Evolutionary conservation across 2,888 invertebrate genomes (phyloP), one percentile per base, ranked within the genome.

Genomic region (Cerastis rubricosa): DNA sequence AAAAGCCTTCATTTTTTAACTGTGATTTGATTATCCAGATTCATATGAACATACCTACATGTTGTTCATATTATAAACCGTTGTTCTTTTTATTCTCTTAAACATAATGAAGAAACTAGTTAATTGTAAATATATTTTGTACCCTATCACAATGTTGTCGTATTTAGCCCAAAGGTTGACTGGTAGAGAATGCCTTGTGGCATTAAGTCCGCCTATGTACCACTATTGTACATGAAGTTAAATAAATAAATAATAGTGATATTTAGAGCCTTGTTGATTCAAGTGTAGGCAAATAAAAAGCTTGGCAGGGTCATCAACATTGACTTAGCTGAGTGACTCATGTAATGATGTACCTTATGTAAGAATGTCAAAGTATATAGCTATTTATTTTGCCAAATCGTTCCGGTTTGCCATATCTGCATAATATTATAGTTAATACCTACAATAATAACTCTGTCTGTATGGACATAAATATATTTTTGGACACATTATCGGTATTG

Each of bases 301-400:
- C n/a, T n/a, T 19, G 19, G 29, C 7, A 12, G 45, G 81, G 54
- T 78, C 78, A 45, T 45, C 78, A 35, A 72, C 81, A 78, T 57
- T n/a, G 35, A 54, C 29, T 67, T 49, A 64, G 14, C 19, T 17
- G 1, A 29, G 25, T 76, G 59, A 81, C n/a, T 66, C 59, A 59
- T 74, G 17, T n/a, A 14, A 22, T 61, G 25, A 66, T 14, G 59
- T 71, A 81, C 68, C 40, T 71, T 71, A 43, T 12, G 3, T 49
- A 49, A 45, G 19, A 49, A 71, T 66, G 43, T 14, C 63, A 17
- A 8, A 9, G 35, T 14, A n/a, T n/a, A n/a, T 12, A 47, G 17
- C 22, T 29, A 43, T 79, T 63, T 72, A 2, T 51, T 78, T 17
- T 35, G 43, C 17, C 1, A 59, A 78, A 47, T 22, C 17, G 12